phyloP scores from a whole-genome alignment of 2,888 invertebrate species.

The Polymixis lichenea region DNA sequence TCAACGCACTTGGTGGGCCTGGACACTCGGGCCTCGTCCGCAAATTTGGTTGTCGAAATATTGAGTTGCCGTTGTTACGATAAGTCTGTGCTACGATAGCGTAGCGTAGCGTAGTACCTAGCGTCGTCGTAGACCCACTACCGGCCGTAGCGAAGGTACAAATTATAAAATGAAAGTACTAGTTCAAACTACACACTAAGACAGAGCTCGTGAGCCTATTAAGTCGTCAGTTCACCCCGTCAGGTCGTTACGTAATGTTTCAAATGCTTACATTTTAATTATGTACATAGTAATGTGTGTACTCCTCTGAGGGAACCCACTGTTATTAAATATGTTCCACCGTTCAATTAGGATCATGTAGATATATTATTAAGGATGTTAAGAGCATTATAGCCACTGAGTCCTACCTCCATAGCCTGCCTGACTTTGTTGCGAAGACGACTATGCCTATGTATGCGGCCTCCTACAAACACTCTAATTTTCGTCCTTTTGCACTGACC shows the following conservation, averaged over 20 bases:
- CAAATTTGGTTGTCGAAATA: too few species aligned
- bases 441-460: too few species aligned
- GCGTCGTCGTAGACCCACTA: background rate
- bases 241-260: slow-evolving; percentile 37
- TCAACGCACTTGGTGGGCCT: too few species aligned
- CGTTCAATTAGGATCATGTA: background rate
- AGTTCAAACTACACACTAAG: slow-evolving; percentile 1
- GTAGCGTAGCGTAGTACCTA: slow-evolving; percentile 7
- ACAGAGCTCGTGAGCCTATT: slow-evolving; percentile 10
- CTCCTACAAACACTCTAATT: background rate
- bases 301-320: slow-evolving; percentile 11
- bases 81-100: background rate
- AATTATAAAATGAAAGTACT: background rate
- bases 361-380: slow-evolving; percentile 22
- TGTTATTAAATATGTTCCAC: slow-evolving; percentile 25
- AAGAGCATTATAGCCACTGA: background rate
- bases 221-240: slow-evolving; percentile 17
- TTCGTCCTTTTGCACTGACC: background rate
- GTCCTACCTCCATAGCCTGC: too few species aligned
- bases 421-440: background rate
- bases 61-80: background rate
- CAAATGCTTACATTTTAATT: slow-evolving; percentile 34
- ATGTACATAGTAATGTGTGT: slow-evolving; percentile 29
- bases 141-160: slow-evolving; percentile 13
- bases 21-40: too few species aligned